Evolutionary conservation across 2,113 vertebrate species (phyloP).

Genomic region (Sinocyclocheilus anophthalmus): DNA sequence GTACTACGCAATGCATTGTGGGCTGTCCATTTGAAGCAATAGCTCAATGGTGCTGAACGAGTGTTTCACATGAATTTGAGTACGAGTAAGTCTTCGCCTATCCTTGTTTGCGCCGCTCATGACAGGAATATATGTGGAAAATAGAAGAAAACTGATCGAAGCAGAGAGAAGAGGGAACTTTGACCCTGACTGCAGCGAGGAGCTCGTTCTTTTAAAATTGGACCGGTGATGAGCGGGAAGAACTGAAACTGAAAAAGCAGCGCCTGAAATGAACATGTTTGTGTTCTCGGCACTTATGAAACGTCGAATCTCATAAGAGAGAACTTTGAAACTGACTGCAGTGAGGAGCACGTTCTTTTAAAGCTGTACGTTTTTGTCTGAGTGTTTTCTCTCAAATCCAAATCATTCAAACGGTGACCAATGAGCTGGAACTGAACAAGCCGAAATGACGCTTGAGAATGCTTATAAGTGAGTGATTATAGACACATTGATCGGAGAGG

Average conservation of each 20-base stretch:
- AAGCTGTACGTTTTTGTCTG: no score
- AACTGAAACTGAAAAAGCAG: background rate
- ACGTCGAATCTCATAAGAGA: background rate
- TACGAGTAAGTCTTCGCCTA: background rate
- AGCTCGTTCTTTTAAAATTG: background rate
- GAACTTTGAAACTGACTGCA: background rate
- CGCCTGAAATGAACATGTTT: background rate
- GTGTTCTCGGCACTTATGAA: background rate
- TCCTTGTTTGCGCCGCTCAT: background rate
- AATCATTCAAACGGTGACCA: no score
- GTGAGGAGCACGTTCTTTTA: no score
- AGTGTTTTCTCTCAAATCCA: no score
- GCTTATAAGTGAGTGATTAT: no score
- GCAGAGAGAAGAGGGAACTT: background rate
- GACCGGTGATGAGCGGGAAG: background rate
- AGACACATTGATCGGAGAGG: no score
- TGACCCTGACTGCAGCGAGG: background rate
- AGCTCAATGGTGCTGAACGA: no score
- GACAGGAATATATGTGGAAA: background rate
- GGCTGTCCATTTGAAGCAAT: no score
- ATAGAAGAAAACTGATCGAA: background rate
- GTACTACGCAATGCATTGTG: no score
- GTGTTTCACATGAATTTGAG: no score
- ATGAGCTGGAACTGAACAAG: no score
- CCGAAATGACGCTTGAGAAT: no score